Evolutionary conservation across 2,888 invertebrate species (phyloP).

Genomic region (Pheosia tremula): DNA sequence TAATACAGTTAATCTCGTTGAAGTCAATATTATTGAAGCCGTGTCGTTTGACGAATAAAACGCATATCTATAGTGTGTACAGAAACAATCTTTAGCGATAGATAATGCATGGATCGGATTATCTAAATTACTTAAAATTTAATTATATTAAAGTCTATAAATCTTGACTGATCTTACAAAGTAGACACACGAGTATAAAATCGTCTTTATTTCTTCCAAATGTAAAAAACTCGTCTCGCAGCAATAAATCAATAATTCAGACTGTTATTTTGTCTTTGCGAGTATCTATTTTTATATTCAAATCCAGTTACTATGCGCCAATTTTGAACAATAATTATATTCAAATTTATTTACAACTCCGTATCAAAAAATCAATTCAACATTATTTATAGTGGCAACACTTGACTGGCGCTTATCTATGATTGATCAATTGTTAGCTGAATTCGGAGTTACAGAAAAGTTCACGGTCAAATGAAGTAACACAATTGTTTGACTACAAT

Average conservation of each 20-base stretch:
- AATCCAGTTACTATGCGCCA: not conserved
- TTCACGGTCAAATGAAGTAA: conserved; percentile 32
- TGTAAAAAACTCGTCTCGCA: no score
- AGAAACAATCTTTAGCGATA: not conserved
- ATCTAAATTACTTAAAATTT: not conserved
- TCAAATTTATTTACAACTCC: conserved; percentile 31
- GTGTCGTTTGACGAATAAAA: not conserved
- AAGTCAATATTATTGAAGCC: not conserved
- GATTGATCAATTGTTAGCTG: conserved; percentile 30
- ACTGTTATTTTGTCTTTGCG: not conserved
- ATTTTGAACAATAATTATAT: conserved; percentile 15
- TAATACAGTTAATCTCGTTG: conserved; percentile 3
- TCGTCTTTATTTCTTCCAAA: no score
- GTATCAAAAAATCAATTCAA: conserved; percentile 32
- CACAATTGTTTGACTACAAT: conserved; percentile 29
- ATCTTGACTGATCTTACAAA: no score
- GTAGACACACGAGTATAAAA: no score
- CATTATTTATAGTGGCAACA: conserved; percentile 25
- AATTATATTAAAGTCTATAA: no score
- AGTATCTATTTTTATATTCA: not conserved
- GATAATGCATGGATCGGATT: not conserved
- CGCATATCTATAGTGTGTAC: not conserved
- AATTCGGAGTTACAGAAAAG: conserved; percentile 28
- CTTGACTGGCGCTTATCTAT: conserved; percentile 11
- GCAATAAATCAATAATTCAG: no score